Evolutionary conservation across 2,113 vertebrate genomes (phyloP).

Genomic region (Eudyptes chrysolophus): DNA sequence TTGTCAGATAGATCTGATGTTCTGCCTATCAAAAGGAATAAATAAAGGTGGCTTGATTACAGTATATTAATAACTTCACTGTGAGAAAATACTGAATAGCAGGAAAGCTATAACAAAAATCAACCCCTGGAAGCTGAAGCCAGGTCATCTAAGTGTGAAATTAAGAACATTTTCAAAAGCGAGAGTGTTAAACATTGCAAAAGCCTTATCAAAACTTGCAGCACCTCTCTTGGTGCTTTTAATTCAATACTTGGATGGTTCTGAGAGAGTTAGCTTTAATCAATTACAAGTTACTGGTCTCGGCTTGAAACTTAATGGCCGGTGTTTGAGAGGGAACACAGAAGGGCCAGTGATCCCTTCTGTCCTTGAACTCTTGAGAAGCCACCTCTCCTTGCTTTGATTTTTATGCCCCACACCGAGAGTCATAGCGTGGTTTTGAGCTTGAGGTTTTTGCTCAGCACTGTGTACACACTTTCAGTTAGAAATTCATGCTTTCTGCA

Average conservation of each 20-base stretch:
- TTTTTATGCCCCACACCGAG: background rate
- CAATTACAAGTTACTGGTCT: background rate
- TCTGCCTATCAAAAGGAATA: background rate
- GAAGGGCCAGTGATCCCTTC: background rate
- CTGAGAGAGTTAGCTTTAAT: background rate
- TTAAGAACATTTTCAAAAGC: background rate
- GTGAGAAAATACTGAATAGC: background rate
- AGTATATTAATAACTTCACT: background rate
- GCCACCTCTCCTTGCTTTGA: background rate
- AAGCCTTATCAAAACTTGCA: background rate
- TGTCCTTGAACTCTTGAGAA: background rate
- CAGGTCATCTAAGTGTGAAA: background rate
- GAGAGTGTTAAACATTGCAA: background rate
- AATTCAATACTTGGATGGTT: background rate
- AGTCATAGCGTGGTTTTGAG: fast-evolving
- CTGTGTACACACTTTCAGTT: fast-evolving
- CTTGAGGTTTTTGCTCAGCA: background rate
- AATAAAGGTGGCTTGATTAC: background rate
- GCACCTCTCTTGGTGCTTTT: background rate
- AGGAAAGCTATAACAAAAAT: background rate
- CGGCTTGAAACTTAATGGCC: background rate
- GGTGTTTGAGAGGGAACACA: background rate
- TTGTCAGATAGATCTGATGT: background rate
- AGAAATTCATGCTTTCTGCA: fast-evolving
- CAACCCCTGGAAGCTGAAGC: background rate